Base-by-base conservation (phyloP, 1,140 invertebrate species). In the Brachionus asplanchnoidis region DNA sequence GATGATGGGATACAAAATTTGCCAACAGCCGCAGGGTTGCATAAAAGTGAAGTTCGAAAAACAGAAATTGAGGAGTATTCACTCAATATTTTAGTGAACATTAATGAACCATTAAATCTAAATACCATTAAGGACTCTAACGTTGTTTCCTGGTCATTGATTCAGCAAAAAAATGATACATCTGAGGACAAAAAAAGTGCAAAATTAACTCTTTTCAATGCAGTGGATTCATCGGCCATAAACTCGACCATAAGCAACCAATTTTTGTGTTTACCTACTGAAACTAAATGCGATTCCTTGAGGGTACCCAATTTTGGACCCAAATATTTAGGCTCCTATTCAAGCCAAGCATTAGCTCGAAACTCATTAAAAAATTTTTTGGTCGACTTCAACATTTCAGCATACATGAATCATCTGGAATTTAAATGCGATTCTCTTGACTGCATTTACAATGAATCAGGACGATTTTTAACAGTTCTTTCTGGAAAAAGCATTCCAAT, bases 191-290 rank as follows among this genome's bases (percentile, higher is more conserved):
- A 77, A 50, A 50, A 50, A 26, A n/a, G 2, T 3, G 9, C n/a
- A 14, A 26, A 7, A 20, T 44, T 32, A 50, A 23, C 17, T 7
- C 20, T 77, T 2, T 77, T 53, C 20, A 77, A 28, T 50, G 40
- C 28, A 11, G 11, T 77, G 17, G 12, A 50, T 44, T 46, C 73
- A 50, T 44, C 17, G 5, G 4, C 17, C 12, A 17, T 20, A 26
- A 77, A 77, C 42, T 26, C 42, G 8, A 77, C 73, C 6, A 77
- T 77, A 12, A 3, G 3, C 26, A 12, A 44, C 2, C 14, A 82
- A 28, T 82, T 82, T 68, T 36, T 44, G 20, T 82, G 79, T 14
- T 82, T 44, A 26, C 79, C 79, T 23, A 28, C 11, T 44, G 79
- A 82, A 40, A 1, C 5, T 2, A 28, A 82, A 20, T 82, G 79